These are phyloP conservation scores for Caenorhabditis tropicalis DNA, from an alignment of 1,140 invertebrate species.

Conservation along the genomic window DNA sequence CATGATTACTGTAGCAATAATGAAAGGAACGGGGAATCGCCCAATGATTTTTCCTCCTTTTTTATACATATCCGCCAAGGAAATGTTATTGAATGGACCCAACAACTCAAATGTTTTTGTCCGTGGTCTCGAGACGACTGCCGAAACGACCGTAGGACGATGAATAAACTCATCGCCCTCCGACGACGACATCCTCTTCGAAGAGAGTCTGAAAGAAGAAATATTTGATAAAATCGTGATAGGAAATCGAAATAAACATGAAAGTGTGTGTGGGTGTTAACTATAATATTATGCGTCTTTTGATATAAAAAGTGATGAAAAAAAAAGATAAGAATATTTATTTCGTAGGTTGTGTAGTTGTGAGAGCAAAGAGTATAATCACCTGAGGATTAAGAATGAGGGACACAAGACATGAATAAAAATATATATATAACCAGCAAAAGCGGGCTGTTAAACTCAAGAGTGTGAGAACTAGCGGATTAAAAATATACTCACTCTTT, in stretches of 20 bases:
- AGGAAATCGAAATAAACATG: neutral
- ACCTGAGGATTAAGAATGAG: too few relatives aligned
- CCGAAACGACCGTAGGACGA: conserved; percentile 19
- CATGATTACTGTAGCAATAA: conserved; percentile 6
- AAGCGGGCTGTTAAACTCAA: too few relatives aligned
- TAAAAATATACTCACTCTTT: too few relatives aligned
- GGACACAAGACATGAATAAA: too few relatives aligned
- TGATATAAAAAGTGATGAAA: neutral
- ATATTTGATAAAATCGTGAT: too few relatives aligned
- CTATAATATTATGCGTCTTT: conserved; percentile 21
- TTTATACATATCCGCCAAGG: conserved; percentile 21
- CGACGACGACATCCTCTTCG: neutral
- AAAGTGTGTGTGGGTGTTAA: neutral
- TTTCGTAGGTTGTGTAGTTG: neutral
- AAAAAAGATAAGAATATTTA: neutral
- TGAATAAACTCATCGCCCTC: conserved; percentile 5
- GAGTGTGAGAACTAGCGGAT: too few relatives aligned
- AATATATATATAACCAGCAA: too few relatives aligned
- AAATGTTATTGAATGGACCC: conserved; percentile 16
- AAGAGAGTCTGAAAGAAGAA: neutral
- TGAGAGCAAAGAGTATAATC: neutral
- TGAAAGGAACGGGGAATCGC: neutral
- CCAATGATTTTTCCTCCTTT: neutral
- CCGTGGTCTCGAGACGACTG: neutral
- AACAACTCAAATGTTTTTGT: conserved; percentile 4